Evolutionary conservation across 2,888 invertebrate species (phyloP).

Genomic region (Scaptodrosophila latifasciaeformis): DNA sequence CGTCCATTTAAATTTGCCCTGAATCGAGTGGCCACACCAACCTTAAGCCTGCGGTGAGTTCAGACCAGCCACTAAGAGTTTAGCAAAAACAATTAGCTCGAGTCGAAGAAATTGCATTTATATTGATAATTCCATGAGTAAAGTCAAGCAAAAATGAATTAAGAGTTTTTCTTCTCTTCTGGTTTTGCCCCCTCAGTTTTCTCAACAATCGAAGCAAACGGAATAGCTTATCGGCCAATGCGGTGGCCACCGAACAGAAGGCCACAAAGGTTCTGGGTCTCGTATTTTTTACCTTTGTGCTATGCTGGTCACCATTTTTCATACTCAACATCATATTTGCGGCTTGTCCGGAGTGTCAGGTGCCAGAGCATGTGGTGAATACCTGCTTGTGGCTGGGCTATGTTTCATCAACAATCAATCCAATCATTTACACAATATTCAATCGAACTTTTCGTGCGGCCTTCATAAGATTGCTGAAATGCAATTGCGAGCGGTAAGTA

Average conservation of each 20-base stretch:
- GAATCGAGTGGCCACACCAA: constrained; percentile 79
- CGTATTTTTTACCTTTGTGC: constrained; percentile 93
- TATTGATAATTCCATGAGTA: no score
- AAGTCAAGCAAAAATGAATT: neutral
- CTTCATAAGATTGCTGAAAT: constrained; percentile 84
- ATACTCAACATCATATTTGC: constrained; percentile 90
- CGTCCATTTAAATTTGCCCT: constrained; percentile 79
- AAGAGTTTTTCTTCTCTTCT: neutral
- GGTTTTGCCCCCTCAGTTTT: constrained; percentile 77
- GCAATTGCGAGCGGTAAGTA: constrained; percentile 85
- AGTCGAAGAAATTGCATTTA: neutral
- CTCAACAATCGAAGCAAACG: constrained; percentile 82
- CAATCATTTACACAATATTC: constrained; percentile 95
- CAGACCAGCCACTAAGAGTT: no score
- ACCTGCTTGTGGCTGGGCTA: constrained; percentile 94
- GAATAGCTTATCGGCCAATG: constrained; percentile 84
- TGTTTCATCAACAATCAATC: constrained; percentile 94
- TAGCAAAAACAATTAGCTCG: constrained; percentile 14
- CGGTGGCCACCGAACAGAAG: constrained; percentile 94
- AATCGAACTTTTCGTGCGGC: constrained; percentile 92
- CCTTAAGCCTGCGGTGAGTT: constrained; percentile 77
- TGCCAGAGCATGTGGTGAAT: constrained; percentile 82
- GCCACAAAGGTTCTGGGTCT: constrained; percentile 91
- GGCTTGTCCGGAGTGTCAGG: constrained; percentile 86
- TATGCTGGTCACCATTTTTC: constrained; percentile 96